These are phyloP conservation scores for Caenorhabditis latens DNA, from an alignment of 1,140 invertebrate genomes.

Conservation along the genomic window DNA sequence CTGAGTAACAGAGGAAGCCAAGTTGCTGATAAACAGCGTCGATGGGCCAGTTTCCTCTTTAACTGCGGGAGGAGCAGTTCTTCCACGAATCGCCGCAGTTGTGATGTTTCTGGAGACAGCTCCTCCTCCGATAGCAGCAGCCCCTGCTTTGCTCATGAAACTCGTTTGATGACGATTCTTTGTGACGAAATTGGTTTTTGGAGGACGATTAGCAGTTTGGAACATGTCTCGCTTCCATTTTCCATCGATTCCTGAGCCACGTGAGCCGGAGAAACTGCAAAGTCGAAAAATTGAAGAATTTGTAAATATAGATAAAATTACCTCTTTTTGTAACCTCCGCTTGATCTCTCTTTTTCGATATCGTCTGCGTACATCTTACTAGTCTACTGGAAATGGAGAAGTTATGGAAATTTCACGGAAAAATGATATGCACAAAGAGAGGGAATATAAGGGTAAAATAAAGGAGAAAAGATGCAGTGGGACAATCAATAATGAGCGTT, in stretches of 20 bases:
- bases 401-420: not conserved
- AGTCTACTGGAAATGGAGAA: not conserved
- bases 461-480: not conserved
- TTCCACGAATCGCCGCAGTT: slow-evolving; percentile 19
- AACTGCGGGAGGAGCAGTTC: slow-evolving; percentile 16
- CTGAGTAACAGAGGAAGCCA: slow-evolving; percentile 26
- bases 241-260: slow-evolving; percentile 22
- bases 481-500: too few species aligned
- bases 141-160: slow-evolving; percentile 26
- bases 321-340: slow-evolving; percentile 17
- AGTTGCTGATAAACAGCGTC: slow-evolving; percentile 33
- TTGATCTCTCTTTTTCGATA: slow-evolving; percentile 2
- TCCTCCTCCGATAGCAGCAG: not conserved
- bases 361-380: slow-evolving; percentile 44
- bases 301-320: not conserved
- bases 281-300: not conserved
- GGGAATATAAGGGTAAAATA: not conserved
- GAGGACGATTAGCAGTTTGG: slow-evolving; percentile 14
- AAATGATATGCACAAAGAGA: not conserved
- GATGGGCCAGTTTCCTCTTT: slow-evolving; percentile 14
- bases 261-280: not conserved
- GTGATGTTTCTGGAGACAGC: slow-evolving; percentile 5
- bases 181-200: not conserved
- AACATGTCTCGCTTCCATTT: slow-evolving; percentile 50
- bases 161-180: not conserved